A percentile compares a stretch with the other conserved stretches of the same genome.
phyloP scores from a whole-genome alignment of 2,888 invertebrate genomes.

The Ichneumon xanthorius region DNA sequence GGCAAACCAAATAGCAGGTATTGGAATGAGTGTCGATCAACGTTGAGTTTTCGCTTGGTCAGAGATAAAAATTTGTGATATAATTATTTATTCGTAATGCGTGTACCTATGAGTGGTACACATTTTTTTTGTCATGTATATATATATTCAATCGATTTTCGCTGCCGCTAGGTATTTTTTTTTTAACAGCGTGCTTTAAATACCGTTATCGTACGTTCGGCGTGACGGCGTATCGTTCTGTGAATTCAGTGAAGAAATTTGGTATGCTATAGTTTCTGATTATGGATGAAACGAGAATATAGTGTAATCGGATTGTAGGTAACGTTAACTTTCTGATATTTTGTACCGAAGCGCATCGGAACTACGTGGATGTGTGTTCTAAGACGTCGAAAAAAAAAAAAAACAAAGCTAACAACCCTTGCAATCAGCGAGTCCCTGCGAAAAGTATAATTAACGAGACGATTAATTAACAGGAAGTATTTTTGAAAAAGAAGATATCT shows the following conservation, averaged over 20 bases:
- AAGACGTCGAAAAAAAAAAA: constrained; percentile 8
- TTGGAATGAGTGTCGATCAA: constrained; percentile 55
- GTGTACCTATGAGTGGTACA: constrained; percentile 55
- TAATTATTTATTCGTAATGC: constrained; percentile 67
- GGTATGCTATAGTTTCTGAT: constrained; percentile 21
- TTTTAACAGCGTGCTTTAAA: constrained; percentile 41
- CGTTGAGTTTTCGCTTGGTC: constrained; percentile 57
- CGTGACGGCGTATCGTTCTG: constrained; percentile 1
- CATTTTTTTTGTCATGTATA: constrained; percentile 42
- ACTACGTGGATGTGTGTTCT: neutral
- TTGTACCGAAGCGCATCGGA: neutral
- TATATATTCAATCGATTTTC: constrained; percentile 62
- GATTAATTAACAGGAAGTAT: constrained; percentile 46
- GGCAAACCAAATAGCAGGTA: constrained; percentile 48
- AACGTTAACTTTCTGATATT: constrained; percentile 32
- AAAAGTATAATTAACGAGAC: constrained; percentile 3
- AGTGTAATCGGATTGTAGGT: constrained; percentile 18
- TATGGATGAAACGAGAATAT: constrained; percentile 19
- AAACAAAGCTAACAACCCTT: neutral
- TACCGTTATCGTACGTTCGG: constrained; percentile 27
- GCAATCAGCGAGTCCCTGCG: constrained; percentile 9
- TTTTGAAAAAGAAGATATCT: constrained; percentile 45
- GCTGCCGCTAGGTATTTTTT: constrained; percentile 33
- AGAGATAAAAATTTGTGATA: constrained; percentile 68
- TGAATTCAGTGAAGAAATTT: constrained; percentile 17